phyloP scores from a whole-genome alignment of 2,797 vertebrate genomes.

The Menidia menidia region DNA sequence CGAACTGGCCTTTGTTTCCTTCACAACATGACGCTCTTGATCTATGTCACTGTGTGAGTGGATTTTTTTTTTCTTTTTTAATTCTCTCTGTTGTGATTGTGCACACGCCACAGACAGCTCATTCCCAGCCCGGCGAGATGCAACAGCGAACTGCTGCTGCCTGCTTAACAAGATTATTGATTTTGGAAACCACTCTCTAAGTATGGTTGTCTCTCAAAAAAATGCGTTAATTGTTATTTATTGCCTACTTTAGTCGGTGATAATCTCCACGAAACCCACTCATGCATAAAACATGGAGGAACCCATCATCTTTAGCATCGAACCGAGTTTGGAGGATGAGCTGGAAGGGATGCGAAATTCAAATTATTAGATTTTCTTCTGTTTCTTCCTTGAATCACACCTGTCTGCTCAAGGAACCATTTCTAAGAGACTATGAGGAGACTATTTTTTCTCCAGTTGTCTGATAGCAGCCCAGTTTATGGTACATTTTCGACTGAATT shows the following conservation, averaged over 20 bases:
- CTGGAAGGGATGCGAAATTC: slow-evolving; percentile 24
- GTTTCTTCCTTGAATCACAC: slow-evolving; percentile 12
- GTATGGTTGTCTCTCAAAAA: slow-evolving; percentile 51
- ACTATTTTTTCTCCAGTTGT: slow-evolving; percentile 26
- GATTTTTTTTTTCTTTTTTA: slow-evolving; percentile 37
- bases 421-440: slow-evolving; percentile 3
- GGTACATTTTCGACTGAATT: slow-evolving; percentile 41
- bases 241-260: slow-evolving; percentile 39
- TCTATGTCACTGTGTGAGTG: slow-evolving; percentile 41
- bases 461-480: slow-evolving; percentile 24
- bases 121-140: slow-evolving; percentile 60
- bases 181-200: slow-evolving; percentile 59
- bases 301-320: background rate
- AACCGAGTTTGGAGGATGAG: slow-evolving; percentile 20
- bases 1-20: slow-evolving; percentile 16
- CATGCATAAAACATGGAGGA: slow-evolving; percentile 22
- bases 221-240: slow-evolving; percentile 68
- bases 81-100: slow-evolving; percentile 38
- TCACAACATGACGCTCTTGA: slow-evolving; percentile 43
- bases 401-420: slow-evolving; percentile 33
- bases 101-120: slow-evolving; percentile 44
- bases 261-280: slow-evolving; percentile 32
- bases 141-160: slow-evolving; percentile 46
- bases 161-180: slow-evolving; percentile 75
- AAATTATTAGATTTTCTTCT: background rate